Evolutionary conservation across 2,888 invertebrate species (phyloP), one percentile per base, ranked within the genome.

Genomic region (Andrena minutula): DNA sequence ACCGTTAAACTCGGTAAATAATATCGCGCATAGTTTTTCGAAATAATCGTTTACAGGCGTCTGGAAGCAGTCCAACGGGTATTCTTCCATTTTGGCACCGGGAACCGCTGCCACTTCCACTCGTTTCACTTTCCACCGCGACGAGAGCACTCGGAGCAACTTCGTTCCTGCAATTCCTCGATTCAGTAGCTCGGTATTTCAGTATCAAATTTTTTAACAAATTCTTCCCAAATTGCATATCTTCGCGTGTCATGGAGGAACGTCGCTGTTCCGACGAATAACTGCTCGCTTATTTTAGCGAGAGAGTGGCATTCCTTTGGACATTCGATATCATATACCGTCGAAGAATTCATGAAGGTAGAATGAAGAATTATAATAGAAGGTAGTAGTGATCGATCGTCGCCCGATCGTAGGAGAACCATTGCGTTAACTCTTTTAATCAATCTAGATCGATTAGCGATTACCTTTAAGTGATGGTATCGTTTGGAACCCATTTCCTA

Each of bases 361-460:
- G 49, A 26, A 23, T 3, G 49, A 26, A 26, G 69, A n/a, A 47
- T 70, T 47, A 60, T 58, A 60, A 70, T 41, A 70, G 47, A 53
- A 26, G 30, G 53, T 32, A 30, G 61, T 64, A 58, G 51, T 28
- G 51, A 85, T 85, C 74, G 84, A 85, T 81, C 63, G 63, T 12
- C 1, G 51, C 20, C n/a, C 41, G 16, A 41, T 4, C 16, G 16
- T 41, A 41, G 41, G 16, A 41, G 35, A 8, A 28, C 30, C 16
- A 28, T 76, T 35, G 49, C 5, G 26, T 23, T 51, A 51, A 64
- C 64, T 56, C 56, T 60, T 41, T 69, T 47, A 51, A 53, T 35
- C 53, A 66, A 82, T 77, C 66, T 70, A 51, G 35, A 26, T 32
- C 28, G 63, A 23, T 58, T 71, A 28, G 58, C 60, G 79, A 56